These are phyloP conservation scores for Dendrolimus punctatus DNA, from an alignment of 1,140 invertebrate genomes.

Conservation along the genomic window DNA sequence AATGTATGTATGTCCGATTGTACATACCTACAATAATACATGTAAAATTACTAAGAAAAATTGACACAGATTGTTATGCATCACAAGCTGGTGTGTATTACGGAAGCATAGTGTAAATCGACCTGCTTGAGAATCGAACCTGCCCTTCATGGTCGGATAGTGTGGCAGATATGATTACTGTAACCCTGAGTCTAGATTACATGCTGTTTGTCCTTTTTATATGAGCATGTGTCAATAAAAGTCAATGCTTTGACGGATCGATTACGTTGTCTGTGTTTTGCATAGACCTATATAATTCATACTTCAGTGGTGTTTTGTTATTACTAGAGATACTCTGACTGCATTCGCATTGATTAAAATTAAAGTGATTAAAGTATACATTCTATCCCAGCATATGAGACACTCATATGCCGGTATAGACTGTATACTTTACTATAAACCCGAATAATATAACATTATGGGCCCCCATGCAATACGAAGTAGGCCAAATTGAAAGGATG, in stretches of 20 bases:
- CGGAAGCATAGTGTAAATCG: conserved; percentile 33
- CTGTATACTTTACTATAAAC: too few species aligned
- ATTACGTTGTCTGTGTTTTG: neutral
- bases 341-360: too few species aligned
- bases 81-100: conserved; percentile 8
- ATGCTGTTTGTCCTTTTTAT: neutral
- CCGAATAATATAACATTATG: too few species aligned
- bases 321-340: too few species aligned
- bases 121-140: conserved; percentile 44
- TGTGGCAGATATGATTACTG: conserved; percentile 21
- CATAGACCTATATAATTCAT: too few species aligned
- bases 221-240: neutral
- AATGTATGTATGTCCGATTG: too few species aligned
- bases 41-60: neutral
- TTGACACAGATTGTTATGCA: conserved; percentile 15
- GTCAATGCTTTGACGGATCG: neutral
- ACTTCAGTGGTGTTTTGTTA: too few species aligned
- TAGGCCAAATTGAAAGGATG: too few species aligned
- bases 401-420: too few species aligned
- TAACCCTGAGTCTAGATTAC: conserved; percentile 16
- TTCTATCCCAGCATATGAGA: too few species aligned
- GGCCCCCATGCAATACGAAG: too few species aligned
- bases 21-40: neutral
- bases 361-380: too few species aligned
- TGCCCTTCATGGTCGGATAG: conserved; percentile 40